Evolutionary conservation across 2,888 invertebrate species (phyloP), one percentile per base, ranked within the genome.

Genomic region (Steinernema hermaphroditum): DNA sequence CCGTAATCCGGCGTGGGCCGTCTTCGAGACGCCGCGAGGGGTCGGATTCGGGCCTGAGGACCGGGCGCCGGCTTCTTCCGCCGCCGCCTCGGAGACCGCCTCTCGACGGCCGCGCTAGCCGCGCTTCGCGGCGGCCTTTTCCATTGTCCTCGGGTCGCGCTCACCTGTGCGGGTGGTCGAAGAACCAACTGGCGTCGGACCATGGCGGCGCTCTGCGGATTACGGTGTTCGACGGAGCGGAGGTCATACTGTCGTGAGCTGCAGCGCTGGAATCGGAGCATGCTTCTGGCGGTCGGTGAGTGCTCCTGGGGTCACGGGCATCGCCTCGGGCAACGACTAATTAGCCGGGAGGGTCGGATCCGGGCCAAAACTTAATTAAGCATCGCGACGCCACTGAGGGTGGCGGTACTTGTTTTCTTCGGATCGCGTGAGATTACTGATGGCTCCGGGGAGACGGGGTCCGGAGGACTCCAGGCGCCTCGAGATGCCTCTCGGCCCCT

Each of bases 141-240:
- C 46, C 62, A 62, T 62, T 62, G 62, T 62, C 62, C 62, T 29
- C 22, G 27, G 50, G 22, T 24, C 29, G 19, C 16, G 62, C 62
- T 32, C 62, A 62, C 62, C 62, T 62, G 62, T 50, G 50, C 50
- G 50, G 62, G 62, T 62, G 62, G 62, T 27, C 62, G 46, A 46
- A 46, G n/a, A 19, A 46, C 43, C 9, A 41, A 41, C 8, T 41
- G 8, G 43, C 43, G 43, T 16, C 43, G 43, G 43, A 54, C 27
- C 32, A 62, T 62, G 62, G 62, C 62, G 62, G 62, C 62, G 8
- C 34, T 32, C 29, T 62, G 62, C n/a, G 62, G 62, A 34, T 32
- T 62, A 90, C 88, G 0, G 88, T 83, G 44, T 34, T 43, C 22
- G 16, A 27, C n/a, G 16, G 37, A 37, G 49, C 72, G 49, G n/a